Percentiles rank a stretch among this genome's conserved stretches.
These are phyloP conservation scores for Mycetomoellerius zeteki DNA, from an alignment of 1,140 invertebrate genomes.

Conservation along the genomic window DNA sequence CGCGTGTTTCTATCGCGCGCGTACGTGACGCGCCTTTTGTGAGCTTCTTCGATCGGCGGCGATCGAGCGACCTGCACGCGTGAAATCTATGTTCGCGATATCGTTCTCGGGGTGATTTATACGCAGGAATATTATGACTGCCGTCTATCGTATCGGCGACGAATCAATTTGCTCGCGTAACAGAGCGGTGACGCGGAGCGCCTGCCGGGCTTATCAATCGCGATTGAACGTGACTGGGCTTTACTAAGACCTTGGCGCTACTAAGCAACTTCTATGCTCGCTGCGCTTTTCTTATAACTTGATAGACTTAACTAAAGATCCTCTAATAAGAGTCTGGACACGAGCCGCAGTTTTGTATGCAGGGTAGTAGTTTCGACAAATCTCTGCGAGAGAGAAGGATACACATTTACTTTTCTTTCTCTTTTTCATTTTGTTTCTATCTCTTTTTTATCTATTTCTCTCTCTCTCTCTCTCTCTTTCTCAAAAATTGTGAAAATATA, in stretches of 20 bases:
- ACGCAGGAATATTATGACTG: constrained; percentile 44
- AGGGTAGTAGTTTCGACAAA: no score
- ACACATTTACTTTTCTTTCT: no score
- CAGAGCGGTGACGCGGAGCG: constrained; percentile 29
- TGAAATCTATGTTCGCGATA: constrained; percentile 42
- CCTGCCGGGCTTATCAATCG: constrained; percentile 52
- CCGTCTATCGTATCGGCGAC: constrained; percentile 41
- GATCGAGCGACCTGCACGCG: constrained; percentile 13
- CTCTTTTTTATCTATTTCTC: no score
- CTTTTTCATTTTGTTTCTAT: no score
- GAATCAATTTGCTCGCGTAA: constrained; percentile 57
- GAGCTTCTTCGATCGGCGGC: not conserved
- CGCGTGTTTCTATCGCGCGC: not conserved
- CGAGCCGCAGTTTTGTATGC: no score
- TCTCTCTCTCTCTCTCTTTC: no score
- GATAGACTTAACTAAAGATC: not conserved
- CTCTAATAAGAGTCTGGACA: no score
- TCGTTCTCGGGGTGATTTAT: constrained; percentile 39
- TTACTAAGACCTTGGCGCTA: not conserved
- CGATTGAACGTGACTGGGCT: constrained; percentile 52
- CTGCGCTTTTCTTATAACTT: constrained; percentile 18
- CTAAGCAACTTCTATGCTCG: not conserved
- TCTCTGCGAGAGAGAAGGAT: no score
- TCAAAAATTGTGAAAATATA: no score
- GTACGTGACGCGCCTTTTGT: constrained; percentile 37